Conservation (phyloP, 2,113 vertebrate species). For the Mormoops blainvillei region DNA sequence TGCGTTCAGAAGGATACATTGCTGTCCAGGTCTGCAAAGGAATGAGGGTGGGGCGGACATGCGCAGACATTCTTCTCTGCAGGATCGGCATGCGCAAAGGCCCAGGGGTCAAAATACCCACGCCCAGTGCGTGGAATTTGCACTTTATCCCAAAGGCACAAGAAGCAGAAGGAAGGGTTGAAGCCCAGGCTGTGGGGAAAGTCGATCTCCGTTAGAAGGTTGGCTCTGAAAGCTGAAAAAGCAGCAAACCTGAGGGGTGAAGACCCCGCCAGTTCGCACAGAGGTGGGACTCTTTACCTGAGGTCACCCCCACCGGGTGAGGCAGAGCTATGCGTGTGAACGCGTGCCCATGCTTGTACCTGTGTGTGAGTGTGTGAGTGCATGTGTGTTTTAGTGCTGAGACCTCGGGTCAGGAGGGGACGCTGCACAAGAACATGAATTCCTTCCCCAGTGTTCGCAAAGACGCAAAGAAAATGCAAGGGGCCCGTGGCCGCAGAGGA, state of each 20-base stretch:
- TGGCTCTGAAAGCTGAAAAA: neutral
- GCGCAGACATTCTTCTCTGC: rapidly evolving
- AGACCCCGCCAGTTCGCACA: rapidly evolving
- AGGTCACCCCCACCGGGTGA: rapidly evolving
- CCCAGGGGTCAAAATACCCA: rapidly evolving
- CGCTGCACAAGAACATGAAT: no score
- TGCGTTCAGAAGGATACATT: rapidly evolving
- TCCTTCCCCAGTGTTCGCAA: rapidly evolving
- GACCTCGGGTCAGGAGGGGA: neutral
- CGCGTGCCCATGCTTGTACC: rapidly evolving
- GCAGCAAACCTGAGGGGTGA: rapidly evolving
- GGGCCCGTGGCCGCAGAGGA: neutral
- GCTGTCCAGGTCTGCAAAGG: rapidly evolving
- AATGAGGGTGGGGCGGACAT: rapidly evolving
- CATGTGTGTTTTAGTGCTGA: neutral
- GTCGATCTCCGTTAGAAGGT: no score
- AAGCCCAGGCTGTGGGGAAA: rapidly evolving
- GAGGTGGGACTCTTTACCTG: neutral
- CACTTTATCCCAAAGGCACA: neutral
- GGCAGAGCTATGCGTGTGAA: neutral
- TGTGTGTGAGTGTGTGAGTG: neutral
- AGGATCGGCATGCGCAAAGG: neutral
- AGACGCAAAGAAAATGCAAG: neutral
- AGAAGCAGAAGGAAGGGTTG: rapidly evolving
- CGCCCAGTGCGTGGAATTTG: no score